Conservation (phyloP, 1,140 invertebrate species). For the Diachasma alloeum region DNA sequence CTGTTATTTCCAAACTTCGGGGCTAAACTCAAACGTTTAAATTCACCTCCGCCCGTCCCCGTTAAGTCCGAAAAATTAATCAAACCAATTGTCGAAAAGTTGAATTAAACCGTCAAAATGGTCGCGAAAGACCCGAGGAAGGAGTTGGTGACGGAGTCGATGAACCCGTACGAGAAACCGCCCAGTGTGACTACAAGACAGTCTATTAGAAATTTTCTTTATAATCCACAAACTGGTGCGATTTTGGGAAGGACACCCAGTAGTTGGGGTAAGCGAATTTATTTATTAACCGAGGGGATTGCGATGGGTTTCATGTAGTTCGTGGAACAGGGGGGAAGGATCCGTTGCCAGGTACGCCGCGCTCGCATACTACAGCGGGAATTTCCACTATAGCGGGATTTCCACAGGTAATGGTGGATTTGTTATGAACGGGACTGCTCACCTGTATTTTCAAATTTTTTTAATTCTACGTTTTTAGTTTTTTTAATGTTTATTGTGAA, state of each 20-base stretch:
- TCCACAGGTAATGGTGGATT: too few relatives aligned
- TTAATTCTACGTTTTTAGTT: too few relatives aligned
- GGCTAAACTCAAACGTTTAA: neutral
- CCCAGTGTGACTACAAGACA: constrained; percentile 46
- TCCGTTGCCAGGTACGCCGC: too few relatives aligned
- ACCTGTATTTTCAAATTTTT: too few relatives aligned
- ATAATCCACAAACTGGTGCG: constrained; percentile 75
- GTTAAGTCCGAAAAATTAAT: neutral
- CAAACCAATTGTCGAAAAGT: too few relatives aligned
- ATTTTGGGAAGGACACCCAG: constrained; percentile 75
- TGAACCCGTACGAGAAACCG: constrained; percentile 59
- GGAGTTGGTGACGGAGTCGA: constrained; percentile 38
- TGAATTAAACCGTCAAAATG: constrained; percentile 32
- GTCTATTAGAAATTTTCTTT: constrained; percentile 68
- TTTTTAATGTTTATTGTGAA: too few relatives aligned
- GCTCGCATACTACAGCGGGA: too few relatives aligned
- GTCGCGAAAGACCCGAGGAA: constrained; percentile 48
- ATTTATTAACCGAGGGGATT: neutral
- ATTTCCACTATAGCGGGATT: too few relatives aligned
- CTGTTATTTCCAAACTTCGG: neutral
- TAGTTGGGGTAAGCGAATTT: constrained; percentile 77
- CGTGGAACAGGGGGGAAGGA: too few relatives aligned
- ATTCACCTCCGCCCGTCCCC: neutral
- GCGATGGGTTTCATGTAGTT: too few relatives aligned
- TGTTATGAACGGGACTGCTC: too few relatives aligned